A percentile compares a stretch with the other conserved stretches of the same genome.
Evolutionary conservation across 2,888 invertebrate species (phyloP).

Genomic region (Dysmachus trigonus): DNA sequence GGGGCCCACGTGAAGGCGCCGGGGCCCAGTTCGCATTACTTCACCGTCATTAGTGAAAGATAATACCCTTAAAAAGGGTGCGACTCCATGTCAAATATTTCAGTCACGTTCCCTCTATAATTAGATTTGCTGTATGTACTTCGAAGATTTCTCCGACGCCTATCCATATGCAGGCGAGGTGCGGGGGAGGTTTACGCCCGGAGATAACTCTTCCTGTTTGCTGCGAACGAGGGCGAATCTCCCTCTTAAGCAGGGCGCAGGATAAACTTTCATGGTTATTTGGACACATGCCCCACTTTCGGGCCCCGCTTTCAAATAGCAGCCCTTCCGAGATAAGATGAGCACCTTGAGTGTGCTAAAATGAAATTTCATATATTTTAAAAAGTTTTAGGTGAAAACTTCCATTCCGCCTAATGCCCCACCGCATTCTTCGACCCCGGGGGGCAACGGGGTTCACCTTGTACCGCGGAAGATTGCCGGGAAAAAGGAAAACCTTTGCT

Average conservation of each 20-base stretch:
- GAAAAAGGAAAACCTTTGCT: too few species aligned
- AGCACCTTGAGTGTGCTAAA: conserved; percentile 36
- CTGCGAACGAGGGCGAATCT: conserved; percentile 7
- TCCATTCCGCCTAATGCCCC: conserved; percentile 11
- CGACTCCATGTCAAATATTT: conserved; percentile 40
- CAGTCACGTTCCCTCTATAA: conserved; percentile 43
- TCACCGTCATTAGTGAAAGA: conserved; percentile 46
- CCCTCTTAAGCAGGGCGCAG: conserved; percentile 3
- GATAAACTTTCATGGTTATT: conserved; percentile 22
- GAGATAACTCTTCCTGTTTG: conserved; percentile 35
- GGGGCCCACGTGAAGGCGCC: not conserved
- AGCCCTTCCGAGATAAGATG: conserved; percentile 19
- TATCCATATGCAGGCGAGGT: not conserved
- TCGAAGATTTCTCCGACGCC: conserved; percentile 23
- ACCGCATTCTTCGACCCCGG: not conserved
- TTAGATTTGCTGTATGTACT: conserved; percentile 33
- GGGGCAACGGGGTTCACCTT: not conserved
- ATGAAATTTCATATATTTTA: conserved; percentile 41
- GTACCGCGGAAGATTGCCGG: not conserved
- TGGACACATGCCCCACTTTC: conserved; percentile 22
- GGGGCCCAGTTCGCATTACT: conserved; percentile 15
- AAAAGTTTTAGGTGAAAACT: conserved; percentile 35
- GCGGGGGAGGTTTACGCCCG: conserved; percentile 15
- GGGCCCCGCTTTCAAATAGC: conserved; percentile 17
- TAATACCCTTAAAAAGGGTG: conserved; percentile 47